Base-by-base conservation (phyloP, 2,888 invertebrate species). In the Julus scanicus region DNA sequence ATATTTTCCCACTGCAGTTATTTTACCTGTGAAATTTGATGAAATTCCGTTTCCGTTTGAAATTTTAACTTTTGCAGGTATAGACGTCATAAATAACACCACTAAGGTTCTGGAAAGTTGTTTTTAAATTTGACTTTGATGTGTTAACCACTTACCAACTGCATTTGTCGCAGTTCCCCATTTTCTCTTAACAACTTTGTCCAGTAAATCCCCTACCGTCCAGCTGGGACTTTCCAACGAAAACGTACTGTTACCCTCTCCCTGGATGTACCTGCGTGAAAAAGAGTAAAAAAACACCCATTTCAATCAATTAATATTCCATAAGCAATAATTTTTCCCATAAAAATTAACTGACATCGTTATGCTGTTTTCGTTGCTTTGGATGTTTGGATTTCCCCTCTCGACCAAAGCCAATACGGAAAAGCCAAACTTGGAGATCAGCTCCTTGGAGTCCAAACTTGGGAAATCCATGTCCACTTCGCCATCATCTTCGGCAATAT, bases 401-500 rank as follows among this genome's bases (percentile, higher is more conserved):
- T 97, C 97, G 0, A 98, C 96, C 20, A 99, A 93, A 6, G 98
- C 98, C 17, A 99, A 94, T 90, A 96, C 96, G 15, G 95, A 95
- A 92, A 99, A 98, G 48, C 97, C 97, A 92, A 98, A 99, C 92
- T 98, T 98, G 0, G 96, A 96, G 90, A 98, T 96, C 1, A 96
- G 95, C 92, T 99, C 98, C 89, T 95, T 94, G 17, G 95, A 94
- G 91, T 98, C 98, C 15, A 99, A 93, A 90, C 96, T 96, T 0
- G 98, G 98, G 92, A 99, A 98, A 91, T 98, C 98, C 93, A 95
- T 94, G 92, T 98, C 98, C 2, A 97, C 96, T 93, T 98, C 98
- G 1, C 98, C 99, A 91, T 98, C 98, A 91, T 99, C 98, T 93
- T 99, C 99, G 44, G 97, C 98, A 92, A 99, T 97, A 91, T 96